A percentile compares a stretch with the other conserved stretches of the same genome.
phyloP scores from a whole-genome alignment of 2,888 invertebrate species.

The Polyommatus iphigenia region DNA sequence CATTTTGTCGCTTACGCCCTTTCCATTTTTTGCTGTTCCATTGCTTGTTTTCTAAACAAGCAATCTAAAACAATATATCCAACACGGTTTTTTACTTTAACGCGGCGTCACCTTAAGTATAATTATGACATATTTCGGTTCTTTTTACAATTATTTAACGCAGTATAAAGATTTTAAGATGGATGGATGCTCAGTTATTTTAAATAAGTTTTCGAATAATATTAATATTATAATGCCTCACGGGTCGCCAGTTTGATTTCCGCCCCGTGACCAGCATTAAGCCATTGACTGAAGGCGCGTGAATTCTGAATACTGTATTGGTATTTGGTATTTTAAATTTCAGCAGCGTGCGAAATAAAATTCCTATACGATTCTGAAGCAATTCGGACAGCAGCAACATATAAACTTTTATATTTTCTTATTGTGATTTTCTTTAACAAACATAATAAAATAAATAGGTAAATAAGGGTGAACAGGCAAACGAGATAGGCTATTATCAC shows the following conservation, averaged over 20 bases:
- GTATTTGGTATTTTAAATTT: background rate
- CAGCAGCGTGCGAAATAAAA: conserved; percentile 9
- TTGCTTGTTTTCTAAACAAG: no score
- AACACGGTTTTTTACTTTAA: no score
- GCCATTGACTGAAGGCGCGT: conserved; percentile 9
- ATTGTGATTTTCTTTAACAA: background rate
- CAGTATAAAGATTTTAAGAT: no score
- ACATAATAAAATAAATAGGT: background rate
- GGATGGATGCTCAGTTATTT: no score
- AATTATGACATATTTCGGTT: no score
- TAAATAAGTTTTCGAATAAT: background rate
- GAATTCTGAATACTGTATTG: background rate
- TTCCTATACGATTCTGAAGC: background rate
- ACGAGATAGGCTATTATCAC: no score
- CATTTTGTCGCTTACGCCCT: no score
- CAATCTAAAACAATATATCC: no score
- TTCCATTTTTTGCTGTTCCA: no score
- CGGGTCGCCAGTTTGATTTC: conserved; percentile 1
- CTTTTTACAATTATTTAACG: no score
- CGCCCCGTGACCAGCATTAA: conserved; percentile 16
- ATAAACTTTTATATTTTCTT: background rate
- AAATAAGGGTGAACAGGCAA: no score
- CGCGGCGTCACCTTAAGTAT: no score
- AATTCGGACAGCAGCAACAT: background rate
- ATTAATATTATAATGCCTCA: background rate